Base-by-base conservation (phyloP, 2,797 vertebrate genomes). In the Coilia nasus region DNA sequence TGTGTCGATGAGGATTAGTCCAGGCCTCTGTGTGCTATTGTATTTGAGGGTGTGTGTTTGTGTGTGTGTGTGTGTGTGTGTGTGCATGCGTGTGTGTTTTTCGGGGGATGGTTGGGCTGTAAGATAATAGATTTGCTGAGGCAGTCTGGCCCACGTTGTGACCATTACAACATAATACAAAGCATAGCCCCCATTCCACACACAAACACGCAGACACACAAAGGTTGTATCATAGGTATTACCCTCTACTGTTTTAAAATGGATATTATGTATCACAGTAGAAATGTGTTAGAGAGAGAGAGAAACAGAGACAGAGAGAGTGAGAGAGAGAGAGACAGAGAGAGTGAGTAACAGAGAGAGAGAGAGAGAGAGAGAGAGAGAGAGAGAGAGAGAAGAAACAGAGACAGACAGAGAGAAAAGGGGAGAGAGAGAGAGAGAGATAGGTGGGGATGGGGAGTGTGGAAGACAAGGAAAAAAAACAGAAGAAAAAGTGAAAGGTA, bases 91-190 rank as follows among this genome's bases (percentile, higher is more conserved):
- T 31, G 14, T 84, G 62, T 57, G 50, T 83, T 57, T 6, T 19
- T n/a, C 5, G 17, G 35, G 15, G 35, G 71, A 41, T 78, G 31
- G 35, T 78, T 78, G 35, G 35, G 15, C 71, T 78, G 31, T 78
- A 35, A 78, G 15, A 78, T 78, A 78, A 78, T 78, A 78, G 71
- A 41, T 78, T 78, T 78, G 71, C 71, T 78, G 71, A 78, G 71
- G 71, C 71, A 78, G 71, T 78, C 71, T 78, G 31, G 71, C 19
- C 31, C 71, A 78, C 71, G 41, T 78, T 78, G 71, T 78, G 35
- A 41, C 41, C 71, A 78, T 78, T 44, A 78, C 71, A 44, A 44
- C 71, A 78, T 41, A 35, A 44, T 21, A 17, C 50, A 54, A 28
- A 12, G 44, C 71, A 78, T 35, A 19, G 71, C 71, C 19, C 71